Evolutionary conservation across 2,888 invertebrate genomes (phyloP), one percentile per base, ranked within the genome.

Genomic region (Fragum fragum): DNA sequence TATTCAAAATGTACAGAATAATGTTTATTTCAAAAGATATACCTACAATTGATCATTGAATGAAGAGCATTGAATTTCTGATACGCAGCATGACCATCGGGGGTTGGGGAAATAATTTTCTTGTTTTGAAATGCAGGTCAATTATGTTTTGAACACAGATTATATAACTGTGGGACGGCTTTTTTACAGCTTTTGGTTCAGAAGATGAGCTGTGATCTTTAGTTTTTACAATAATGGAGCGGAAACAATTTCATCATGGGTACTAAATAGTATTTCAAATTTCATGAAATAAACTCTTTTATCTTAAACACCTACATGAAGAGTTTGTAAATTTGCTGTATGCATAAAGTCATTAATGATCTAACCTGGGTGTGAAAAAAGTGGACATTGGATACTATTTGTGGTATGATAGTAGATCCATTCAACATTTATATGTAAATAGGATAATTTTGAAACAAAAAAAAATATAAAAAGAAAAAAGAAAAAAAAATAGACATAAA

Each of bases 1-100:
- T 6, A 36, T 36, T 3, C 32, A 36, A 36, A 3, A 6, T 36
- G 9, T 36, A 36, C 32, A 6, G 32, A 36, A 9, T 9, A 6
- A 36, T n/a, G n/a, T n/a, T n/a, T n/a, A n/a, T n/a, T 36, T 36
- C 9, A 3, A 36, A 36, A 36, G 32, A 36, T 36, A 36, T 3
- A 9, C 32, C 9, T 9, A 36, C 3, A 36, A 9, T 36, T 36
- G 32, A 36, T 47, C n/a, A 47, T 9, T 14, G 18, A 9, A 47
- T 47, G 47, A 47, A 47, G 47, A 47, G 47, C 47, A 47, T 5
- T 47, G 47, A 47, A 47, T 47, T 47, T 47, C 47, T 47, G 47
- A 47, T 47, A 16, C 16, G 47, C 47, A 47, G n/a, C n/a, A 47
- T 47, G 47, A 47, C 14, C 47, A 47, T 14, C 47, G 7, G 7